Evolutionary conservation across 2,113 vertebrate species (phyloP).

Genomic region (Solea senegalensis): DNA sequence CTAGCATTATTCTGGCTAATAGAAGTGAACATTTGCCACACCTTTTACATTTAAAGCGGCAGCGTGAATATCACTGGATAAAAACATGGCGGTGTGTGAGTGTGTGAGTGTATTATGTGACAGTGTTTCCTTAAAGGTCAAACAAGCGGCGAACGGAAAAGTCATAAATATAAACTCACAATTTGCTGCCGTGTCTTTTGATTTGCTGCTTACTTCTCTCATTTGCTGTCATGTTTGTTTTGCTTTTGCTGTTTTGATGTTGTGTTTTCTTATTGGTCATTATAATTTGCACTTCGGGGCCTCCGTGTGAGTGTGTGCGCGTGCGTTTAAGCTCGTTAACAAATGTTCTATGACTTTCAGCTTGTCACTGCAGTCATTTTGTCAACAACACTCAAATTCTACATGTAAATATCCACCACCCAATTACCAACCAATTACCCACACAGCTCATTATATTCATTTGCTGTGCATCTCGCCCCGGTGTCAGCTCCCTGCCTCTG

Average conservation of each 20-base stretch:
- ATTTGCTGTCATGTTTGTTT: no score
- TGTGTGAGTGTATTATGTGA: slow-evolving; percentile 35
- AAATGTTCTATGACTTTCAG: slow-evolving; percentile 31
- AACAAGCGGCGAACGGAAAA: slow-evolving; percentile 32
- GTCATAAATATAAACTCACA: slow-evolving; percentile 34
- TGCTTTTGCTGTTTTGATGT: no score
- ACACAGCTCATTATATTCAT: slow-evolving; percentile 1
- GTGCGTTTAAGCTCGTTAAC: slow-evolving; percentile 20
- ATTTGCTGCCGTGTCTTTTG: neutral
- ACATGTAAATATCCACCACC: neutral
- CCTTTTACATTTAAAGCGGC: slow-evolving; percentile 75
- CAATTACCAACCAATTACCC: neutral
- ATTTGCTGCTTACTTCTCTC: no score
- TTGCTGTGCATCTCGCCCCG: neutral
- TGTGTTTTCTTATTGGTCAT: no score
- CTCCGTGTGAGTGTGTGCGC: neutral
- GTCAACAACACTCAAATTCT: neutral
- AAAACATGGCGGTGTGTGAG: slow-evolving; percentile 48
- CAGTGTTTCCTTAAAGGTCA: slow-evolving; percentile 66
- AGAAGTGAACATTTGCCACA: slow-evolving; percentile 53
- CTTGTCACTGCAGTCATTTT: slow-evolving; percentile 9
- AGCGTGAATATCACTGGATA: slow-evolving; percentile 77
- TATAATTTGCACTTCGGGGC: no score
- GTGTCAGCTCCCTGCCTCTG: slow-evolving; percentile 2
- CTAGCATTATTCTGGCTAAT: slow-evolving; percentile 47